Percentiles rank a stretch among this genome's conserved stretches.
Conservation (phyloP, 2,113 vertebrate genomes). For the Indri indri region DNA sequence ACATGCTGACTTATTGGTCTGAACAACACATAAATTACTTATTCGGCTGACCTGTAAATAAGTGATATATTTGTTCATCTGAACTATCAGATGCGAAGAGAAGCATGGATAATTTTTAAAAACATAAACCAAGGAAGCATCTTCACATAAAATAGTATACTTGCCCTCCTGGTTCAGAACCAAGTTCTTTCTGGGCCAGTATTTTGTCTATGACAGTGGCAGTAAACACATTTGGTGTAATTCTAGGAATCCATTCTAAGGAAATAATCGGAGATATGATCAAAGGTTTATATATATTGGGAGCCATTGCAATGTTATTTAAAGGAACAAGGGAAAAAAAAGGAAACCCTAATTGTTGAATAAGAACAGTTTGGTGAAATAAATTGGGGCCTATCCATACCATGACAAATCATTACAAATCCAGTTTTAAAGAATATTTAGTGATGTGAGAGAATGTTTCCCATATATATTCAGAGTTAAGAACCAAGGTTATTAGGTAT, state of each 20-base stretch:
- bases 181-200: not conserved
- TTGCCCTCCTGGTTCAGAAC: not conserved
- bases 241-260: not conserved
- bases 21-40: not conserved
- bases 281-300: not conserved
- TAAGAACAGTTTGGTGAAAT: not conserved
- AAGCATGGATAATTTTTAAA: conserved; percentile 1
- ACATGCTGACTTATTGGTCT: not conserved
- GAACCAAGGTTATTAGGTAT: not conserved
- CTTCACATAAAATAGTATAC: not conserved
- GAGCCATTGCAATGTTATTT: not conserved
- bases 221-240: not conserved
- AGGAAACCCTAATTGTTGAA: not conserved
- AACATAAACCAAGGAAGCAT: not conserved
- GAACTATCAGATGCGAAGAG: not conserved
- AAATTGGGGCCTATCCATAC: not conserved
- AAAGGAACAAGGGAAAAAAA: not conserved
- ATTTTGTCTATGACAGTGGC: not conserved
- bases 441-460: not conserved
- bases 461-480: not conserved
- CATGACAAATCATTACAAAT: not conserved
- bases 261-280: not conserved
- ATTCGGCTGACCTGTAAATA: not conserved
- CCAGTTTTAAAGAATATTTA: conserved; percentile 6
- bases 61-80: not conserved